phyloP scores from a whole-genome alignment of 2,113 vertebrate species.

The Thinocorus orbignyianus region DNA sequence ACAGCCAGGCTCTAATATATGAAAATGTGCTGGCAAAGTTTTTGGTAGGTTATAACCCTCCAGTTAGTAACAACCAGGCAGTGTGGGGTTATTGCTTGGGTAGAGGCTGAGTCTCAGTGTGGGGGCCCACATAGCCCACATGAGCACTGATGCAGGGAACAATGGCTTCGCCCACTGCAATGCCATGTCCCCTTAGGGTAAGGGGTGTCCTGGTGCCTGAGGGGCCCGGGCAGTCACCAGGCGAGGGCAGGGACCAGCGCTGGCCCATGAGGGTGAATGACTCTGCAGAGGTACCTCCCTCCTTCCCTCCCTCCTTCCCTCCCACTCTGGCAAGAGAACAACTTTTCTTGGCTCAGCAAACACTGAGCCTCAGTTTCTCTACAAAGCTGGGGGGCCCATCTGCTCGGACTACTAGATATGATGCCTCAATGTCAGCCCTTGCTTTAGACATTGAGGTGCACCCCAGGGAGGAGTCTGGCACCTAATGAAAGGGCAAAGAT shows the following conservation, averaged over 20 bases:
- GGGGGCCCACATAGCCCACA: background rate
- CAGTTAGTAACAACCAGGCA: background rate
- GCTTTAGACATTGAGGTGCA: background rate
- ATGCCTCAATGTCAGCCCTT: background rate
- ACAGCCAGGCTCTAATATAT: constrained; percentile 4
- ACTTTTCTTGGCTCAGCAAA: background rate
- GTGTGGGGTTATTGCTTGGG: background rate
- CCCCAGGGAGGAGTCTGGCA: background rate
- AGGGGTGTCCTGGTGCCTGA: background rate
- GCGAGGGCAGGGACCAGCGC: background rate
- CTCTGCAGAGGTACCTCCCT: background rate
- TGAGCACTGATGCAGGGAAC: rapidly evolving
- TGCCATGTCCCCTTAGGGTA: background rate
- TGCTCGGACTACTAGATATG: rapidly evolving
- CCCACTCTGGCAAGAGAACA: background rate
- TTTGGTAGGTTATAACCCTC: background rate
- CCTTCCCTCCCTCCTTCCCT: background rate
- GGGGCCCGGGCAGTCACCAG: background rate
- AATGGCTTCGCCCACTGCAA: rapidly evolving
- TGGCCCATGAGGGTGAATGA: background rate
- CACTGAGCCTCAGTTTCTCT: background rate
- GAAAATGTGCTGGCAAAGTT: constrained; percentile 23
- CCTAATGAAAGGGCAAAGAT: background rate
- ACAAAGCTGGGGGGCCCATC: background rate
- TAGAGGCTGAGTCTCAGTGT: rapidly evolving